Base-by-base conservation (phyloP, 2,113 vertebrate genomes). In the Agelaius tricolor region DNA sequence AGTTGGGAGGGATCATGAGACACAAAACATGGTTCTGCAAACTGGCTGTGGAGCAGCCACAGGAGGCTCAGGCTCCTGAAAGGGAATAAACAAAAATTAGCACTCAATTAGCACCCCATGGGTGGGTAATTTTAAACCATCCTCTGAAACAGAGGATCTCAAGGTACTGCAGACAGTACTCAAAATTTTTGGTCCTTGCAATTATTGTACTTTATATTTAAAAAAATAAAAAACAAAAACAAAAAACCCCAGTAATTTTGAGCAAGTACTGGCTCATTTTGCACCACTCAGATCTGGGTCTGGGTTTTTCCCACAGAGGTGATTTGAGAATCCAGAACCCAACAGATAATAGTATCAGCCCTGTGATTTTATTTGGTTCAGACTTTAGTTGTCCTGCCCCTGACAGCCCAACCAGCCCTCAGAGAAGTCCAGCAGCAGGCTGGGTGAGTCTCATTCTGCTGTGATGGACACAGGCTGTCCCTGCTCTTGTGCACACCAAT, bases 331-430 rank as follows among this genome's bases (percentile, higher is more conserved):
- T 62, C 51, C 63, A 86, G 79, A 87, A 35, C 41, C 63, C 2
- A 82, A 15, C 62, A 93, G 35, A 31, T 67, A 44, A n/a, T 55
- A 67, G 44, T 27, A 35, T 52, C 37, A 52, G 27, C 65, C 52
- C 59, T 84, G 37, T 90, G 80, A 49, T 69, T 69, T 84, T 84
- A 39, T 49, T 82, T 96, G 78, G 58, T 89, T 87, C 91, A 92
- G 44, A 81, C 52, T 78, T 92, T 2, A 62, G 69, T 73, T 87
- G 71, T 83, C 90, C 95, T 90, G 71, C 92, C 62, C 87, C 74
- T 93, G 21, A 65, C 31, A 89, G 89, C 86, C 86, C 68, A 51
- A 2, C 19, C 58, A 33, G 23, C 65, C 69, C 69, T 51, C 22
- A 66, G 91, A 85, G 93, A 84, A 95, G 63, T 89, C 47, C 66